These are phyloP conservation scores for Dasysyrphus albostriatus DNA, from an alignment of 2,888 invertebrate genomes.

Conservation along the genomic window DNA sequence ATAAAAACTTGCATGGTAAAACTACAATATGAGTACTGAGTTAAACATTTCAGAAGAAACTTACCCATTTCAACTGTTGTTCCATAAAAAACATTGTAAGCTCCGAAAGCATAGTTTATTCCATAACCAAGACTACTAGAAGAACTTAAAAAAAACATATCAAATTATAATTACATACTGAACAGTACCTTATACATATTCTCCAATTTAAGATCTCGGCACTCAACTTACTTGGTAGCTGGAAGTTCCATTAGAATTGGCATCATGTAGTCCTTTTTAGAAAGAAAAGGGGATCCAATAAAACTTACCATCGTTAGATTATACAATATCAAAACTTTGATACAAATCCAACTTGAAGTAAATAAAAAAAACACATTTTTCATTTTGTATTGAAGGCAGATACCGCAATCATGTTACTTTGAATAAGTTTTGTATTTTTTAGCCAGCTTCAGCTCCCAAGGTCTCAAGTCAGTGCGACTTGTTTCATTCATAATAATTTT, in stretches of 20 bases:
- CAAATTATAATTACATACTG: not conserved
- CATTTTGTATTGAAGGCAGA: not conserved
- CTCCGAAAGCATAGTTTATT: constrained; percentile 48
- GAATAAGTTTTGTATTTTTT: constrained; percentile 27
- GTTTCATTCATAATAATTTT: constrained; percentile 36
- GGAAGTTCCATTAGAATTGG: constrained; percentile 58
- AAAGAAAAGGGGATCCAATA: constrained; percentile 32
- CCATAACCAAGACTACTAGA: constrained; percentile 31
- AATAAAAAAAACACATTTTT: not conserved
- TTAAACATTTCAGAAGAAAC: too few species aligned
- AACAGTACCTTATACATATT: too few species aligned
- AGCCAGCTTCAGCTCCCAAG: constrained; percentile 40
- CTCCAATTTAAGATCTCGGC: not conserved
- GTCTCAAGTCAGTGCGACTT: constrained; percentile 5
- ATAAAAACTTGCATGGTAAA: too few species aligned
- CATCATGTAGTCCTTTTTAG: constrained; percentile 43
- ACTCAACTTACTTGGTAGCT: constrained; percentile 39
- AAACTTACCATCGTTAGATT: constrained; percentile 10
- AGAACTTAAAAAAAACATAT: constrained; percentile 1
- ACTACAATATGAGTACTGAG: too few species aligned
- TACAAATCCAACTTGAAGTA: constrained; percentile 24
- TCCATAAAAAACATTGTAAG: constrained; percentile 40
- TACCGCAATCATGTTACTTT: not conserved
- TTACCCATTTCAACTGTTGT: constrained; percentile 48
- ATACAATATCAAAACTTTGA: constrained; percentile 35